These are phyloP conservation scores for Drosophila paramelanica DNA, from an alignment of 2,888 invertebrate species.

Conservation along the genomic window DNA sequence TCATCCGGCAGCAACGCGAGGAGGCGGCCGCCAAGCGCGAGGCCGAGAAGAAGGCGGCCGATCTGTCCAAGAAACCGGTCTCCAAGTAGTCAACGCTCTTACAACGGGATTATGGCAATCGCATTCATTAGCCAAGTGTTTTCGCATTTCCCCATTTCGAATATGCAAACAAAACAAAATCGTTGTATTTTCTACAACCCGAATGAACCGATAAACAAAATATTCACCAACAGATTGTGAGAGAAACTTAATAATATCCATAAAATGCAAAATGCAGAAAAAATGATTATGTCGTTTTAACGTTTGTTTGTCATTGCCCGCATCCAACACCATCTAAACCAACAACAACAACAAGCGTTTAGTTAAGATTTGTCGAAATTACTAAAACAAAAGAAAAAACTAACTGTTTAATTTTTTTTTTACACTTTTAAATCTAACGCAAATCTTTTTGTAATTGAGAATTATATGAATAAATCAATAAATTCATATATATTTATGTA, in stretches of 20 bases:
- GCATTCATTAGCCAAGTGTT: slow-evolving; percentile 31
- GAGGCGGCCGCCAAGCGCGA: slow-evolving; percentile 97
- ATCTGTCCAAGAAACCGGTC: slow-evolving; percentile 55
- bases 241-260: not conserved
- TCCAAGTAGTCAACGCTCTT: slow-evolving; percentile 54
- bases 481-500: slow-evolving; percentile 24
- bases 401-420: slow-evolving; percentile 8
- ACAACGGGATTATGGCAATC: slow-evolving; percentile 36
- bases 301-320: not conserved
- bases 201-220: not conserved
- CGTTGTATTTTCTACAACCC: slow-evolving; percentile 2
- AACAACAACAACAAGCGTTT: not conserved
- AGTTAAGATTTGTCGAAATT: not conserved
- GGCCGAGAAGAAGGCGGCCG: slow-evolving; percentile 90
- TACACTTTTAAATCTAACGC: slow-evolving; percentile 29
- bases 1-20: slow-evolving; percentile 97
- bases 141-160: slow-evolving; percentile 10
- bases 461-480: slow-evolving; percentile 49
- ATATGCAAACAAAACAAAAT: not conserved
- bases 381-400: too few relatives aligned
- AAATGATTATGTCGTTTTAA: slow-evolving; percentile 1
- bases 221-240: not conserved
- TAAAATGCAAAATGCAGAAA: slow-evolving; percentile 16
- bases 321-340: not conserved
- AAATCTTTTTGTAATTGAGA: slow-evolving; percentile 64